Evolutionary conservation across 2,888 invertebrate genomes (phyloP), one percentile per base, ranked within the genome.

Genomic region (Dimorphilus gyrociliatus): DNA sequence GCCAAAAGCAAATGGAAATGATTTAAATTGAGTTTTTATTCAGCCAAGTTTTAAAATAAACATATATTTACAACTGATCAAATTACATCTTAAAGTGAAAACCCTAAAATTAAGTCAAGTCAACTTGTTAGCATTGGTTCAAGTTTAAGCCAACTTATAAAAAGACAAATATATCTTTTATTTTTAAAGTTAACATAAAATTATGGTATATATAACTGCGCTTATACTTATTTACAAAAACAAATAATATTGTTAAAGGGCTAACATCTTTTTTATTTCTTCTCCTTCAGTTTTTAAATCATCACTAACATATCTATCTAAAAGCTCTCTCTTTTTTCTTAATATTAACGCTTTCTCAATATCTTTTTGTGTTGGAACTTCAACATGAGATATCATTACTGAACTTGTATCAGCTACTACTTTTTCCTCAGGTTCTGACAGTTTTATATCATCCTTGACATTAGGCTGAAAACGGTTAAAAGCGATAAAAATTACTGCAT

Each of bases 311-410:
- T 84, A 90, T 63, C 77, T 78, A 46, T 79, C 78, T 36, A 94
- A 58, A 24, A 97, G 67, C 60, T 92, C 88, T 57, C 78, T 78
- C 61, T 97, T 97, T 61, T 86, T 82, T 50, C 82, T 74, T 41
- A 74, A 72, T 1, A 97, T 67, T 33, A 97, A 66, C 0, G 90
- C 90, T 50, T 81, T 80, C 44, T 90, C 88, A 39, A 94, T 78
- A 46, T 92, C 86, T 60, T 79, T 77, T 60, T 92, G 90, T 10
- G 82, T 78, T 0, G 92, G 92, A 19, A 94, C 85, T 5, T 84
- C 77, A 26, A 86, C 86, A 58, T 86, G 85, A 14, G 79, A 76
- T 4, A 77, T 77, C 55, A 75, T 78, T 38, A 72, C 67, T 37
- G 44, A 44, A 13, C 35, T 40, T 16, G 41, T 44, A 17, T 34